phyloP scores from a whole-genome alignment of 2,113 vertebrate genomes.

The Anhinga rufa region DNA sequence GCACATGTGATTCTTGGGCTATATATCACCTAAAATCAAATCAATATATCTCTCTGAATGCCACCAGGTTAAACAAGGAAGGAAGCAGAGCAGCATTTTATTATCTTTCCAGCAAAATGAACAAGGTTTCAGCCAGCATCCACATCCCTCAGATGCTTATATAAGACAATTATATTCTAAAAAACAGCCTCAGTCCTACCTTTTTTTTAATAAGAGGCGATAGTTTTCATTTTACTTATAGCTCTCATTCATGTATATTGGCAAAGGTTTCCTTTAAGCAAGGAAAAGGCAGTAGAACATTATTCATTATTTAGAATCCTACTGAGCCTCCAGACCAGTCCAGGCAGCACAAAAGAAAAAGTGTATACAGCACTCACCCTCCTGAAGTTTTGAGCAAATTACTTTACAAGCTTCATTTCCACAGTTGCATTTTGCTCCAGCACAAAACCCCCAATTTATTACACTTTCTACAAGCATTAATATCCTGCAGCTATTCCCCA shows the following conservation, averaged over 20 bases:
- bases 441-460: fast-evolving
- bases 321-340: background rate
- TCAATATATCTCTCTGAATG: fast-evolving
- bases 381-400: fast-evolving
- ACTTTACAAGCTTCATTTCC: fast-evolving
- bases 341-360: background rate
- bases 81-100: fast-evolving
- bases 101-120: background rate
- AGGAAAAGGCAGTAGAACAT: background rate
- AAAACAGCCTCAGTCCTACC: background rate
- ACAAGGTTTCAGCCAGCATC: background rate
- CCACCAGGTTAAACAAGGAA: background rate
- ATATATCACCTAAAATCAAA: fast-evolving
- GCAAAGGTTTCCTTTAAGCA: background rate
- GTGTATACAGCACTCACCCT: background rate
- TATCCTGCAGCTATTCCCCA: fast-evolving
- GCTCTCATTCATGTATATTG: fast-evolving
- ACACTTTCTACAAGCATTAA: fast-evolving
- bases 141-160: fast-evolving
- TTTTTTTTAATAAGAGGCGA: background rate
- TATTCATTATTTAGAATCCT: background rate
- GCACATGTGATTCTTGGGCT: fast-evolving
- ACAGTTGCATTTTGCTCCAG: fast-evolving
- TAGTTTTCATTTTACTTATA: background rate
- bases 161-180: fast-evolving